Conservation (phyloP, 2,113 vertebrate genomes). For the Catharus bicknelli region DNA sequence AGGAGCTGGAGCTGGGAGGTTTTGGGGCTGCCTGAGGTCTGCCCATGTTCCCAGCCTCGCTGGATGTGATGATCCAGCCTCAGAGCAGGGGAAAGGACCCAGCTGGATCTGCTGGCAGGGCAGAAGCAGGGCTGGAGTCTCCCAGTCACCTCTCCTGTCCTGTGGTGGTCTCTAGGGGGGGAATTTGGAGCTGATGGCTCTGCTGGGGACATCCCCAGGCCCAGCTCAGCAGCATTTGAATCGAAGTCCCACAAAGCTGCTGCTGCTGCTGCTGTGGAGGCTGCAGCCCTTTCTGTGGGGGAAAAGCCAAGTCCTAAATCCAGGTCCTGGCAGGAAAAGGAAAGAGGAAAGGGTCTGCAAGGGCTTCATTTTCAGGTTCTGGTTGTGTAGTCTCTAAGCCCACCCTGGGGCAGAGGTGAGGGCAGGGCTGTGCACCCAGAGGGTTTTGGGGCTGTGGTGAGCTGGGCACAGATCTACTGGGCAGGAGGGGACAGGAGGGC, state of each 20-base stretch:
- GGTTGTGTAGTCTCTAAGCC: neutral
- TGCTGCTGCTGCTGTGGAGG: neutral
- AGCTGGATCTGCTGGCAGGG: neutral
- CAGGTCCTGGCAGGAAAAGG: neutral
- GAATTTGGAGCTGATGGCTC: neutral
- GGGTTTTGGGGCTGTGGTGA: neutral
- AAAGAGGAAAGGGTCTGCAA: neutral
- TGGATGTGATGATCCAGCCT: neutral
- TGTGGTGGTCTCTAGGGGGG: neutral
- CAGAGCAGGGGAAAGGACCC: neutral
- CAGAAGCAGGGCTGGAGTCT: neutral
- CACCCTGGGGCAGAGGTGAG: neutral
- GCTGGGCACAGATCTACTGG: accelerated
- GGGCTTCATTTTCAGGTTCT: neutral
- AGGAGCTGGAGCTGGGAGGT: neutral
- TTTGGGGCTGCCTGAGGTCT: neutral
- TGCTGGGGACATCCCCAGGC: neutral
- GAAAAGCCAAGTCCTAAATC: neutral
- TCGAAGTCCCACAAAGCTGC: neutral
- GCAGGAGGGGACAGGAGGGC: neutral
- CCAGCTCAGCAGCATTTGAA: neutral
- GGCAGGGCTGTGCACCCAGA: neutral
- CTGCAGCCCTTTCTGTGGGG: neutral
- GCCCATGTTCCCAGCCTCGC: neutral
- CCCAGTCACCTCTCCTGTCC: neutral